Base-by-base conservation (phyloP, 1,140 invertebrate genomes). In the Polypedilum vanderplanki region DNA sequence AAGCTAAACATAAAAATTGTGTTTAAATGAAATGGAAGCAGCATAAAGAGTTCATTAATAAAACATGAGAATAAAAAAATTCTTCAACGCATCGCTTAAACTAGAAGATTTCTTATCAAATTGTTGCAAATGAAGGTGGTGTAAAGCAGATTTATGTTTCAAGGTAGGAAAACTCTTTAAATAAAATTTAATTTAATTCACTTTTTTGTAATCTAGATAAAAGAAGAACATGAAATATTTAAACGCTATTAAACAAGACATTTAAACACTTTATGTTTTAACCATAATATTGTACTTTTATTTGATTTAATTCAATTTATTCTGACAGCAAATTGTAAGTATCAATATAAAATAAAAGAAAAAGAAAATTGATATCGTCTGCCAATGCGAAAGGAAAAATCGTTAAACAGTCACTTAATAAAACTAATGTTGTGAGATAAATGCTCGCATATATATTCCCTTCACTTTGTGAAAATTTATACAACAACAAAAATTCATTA, bases 351-450 rank as follows among this genome's bases (percentile, higher is more conserved):
- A 33, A 33, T 33, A 33, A 33, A 33, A 5, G 24, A 33, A 33
- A 33, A 33, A n/a, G n/a, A n/a, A 33, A 33, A 33, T 5, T 33
- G 24, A 33, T 33, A 33, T 33, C 46, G 46, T 57, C 10, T 17
- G 8, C n/a, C 46, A 17, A 9, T 57, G 46, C 1, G n/a, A 57
- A 57, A 57, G 46, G 10, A 17, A 57, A 20, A 18, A 70, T 70
- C 46, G 17, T 70, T 70, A 70, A 70, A 70, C 18, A 70, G 17
- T 18, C 65, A 70, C 65, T 70, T 70, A 70, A 70, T 70, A 70
- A 70, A 70, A 18, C 20, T 70, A 70, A 70, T 70, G 65, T 70
- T n/a, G 65, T 70, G 65, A 70, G 24, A 70, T 70, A 70, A 70
- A 70, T 70, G 10, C 9, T 9, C 2, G 20, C 9, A 70, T 70